These are phyloP conservation scores for Lasioglossum oenotherae DNA, from an alignment of 2,888 invertebrate species.

Conservation along the genomic window DNA sequence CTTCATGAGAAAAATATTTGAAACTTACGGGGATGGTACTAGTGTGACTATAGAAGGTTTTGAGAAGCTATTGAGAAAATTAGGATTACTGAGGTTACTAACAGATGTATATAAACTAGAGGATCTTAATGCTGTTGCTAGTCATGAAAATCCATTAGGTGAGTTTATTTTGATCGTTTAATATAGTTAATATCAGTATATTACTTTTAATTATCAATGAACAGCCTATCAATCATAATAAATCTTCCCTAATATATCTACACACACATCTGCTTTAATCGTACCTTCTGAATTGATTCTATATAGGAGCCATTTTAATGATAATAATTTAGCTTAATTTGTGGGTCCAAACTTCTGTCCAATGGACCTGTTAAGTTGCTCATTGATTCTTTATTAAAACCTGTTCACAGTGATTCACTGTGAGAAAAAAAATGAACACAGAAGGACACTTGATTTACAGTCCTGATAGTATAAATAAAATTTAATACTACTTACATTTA, in stretches of 20 bases:
- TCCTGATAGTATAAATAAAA: slow-evolving; percentile 35
- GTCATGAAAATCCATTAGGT: slow-evolving; percentile 70
- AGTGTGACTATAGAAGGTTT: slow-evolving; percentile 90
- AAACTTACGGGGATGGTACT: slow-evolving; percentile 88
- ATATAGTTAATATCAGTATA: background rate
- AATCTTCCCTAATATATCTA: slow-evolving; percentile 35
- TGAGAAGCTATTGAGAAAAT: slow-evolving; percentile 87
- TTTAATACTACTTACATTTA: slow-evolving; percentile 10
- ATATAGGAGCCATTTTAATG: slow-evolving; percentile 58
- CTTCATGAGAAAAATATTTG: slow-evolving; percentile 89
- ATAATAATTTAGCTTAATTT: slow-evolving; percentile 56
- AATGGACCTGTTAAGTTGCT: slow-evolving; percentile 71
- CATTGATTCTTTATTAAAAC: slow-evolving; percentile 55
- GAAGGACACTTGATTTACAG: background rate
- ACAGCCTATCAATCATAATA: slow-evolving; percentile 53
- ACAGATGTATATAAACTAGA: slow-evolving; percentile 78
- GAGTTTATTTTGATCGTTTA: slow-evolving; percentile 25
- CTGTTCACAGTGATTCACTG: slow-evolving; percentile 18
- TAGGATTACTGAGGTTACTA: slow-evolving; percentile 86
- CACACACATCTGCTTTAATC: slow-evolving; percentile 13
- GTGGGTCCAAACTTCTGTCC: slow-evolving; percentile 60
- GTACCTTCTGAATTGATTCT: slow-evolving; percentile 57
- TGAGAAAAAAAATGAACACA: slow-evolving; percentile 4
- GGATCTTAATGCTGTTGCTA: slow-evolving; percentile 60
- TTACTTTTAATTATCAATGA: slow-evolving; percentile 50